Base-by-base conservation (phyloP, 1,140 invertebrate species). In the Pentalonia nigronervosa region DNA sequence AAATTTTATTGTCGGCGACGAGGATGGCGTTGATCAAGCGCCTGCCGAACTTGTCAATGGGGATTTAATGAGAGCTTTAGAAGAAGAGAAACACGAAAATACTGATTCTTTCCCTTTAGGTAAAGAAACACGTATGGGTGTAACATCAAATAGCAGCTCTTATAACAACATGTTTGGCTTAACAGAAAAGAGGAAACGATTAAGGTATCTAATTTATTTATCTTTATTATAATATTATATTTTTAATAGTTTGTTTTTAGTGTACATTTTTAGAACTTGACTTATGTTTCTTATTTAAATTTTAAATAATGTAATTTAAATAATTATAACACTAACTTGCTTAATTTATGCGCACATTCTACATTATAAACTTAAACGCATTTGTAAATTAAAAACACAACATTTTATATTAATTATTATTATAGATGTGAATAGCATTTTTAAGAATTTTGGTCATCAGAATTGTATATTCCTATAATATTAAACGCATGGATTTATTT, bases 101-200 rank as follows among this genome's bases (percentile, higher is more conserved):
- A 95, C 95, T 83, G 96, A 96, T 94, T 95, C 94, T 91, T 96
- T 96, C 87, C 96, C 96, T 34, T 94, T 94, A 30, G 94, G 7
- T 93, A 94, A 91, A 88, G 93, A 94, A 94, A 91, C 93, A 83
- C 81, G 90, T 67, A 93, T 94, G 17, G 87, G 94, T 94, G 86
- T 81, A 53, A 91, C 94, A 88, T 94, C 94, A 91, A 94, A 94
- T 94, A 95, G 94, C 94, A 94, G 90, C 94, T 94, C 94, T 21
- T 94, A 94, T 94, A 94, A 94, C 36, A 94, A 95, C 91, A 94
- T 95, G 94, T 95, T 95, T 47, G 96, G 96, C 93, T 94, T 96
- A 93, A 95, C 95, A 50, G 96, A 96, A 94, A 95, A 95, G 45
- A 95, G 96, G 41, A 96, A 95, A 94, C 95, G 96, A 30, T 95